phyloP scores from a whole-genome alignment of 1,140 invertebrate genomes.

The Penaeus indicus region DNA sequence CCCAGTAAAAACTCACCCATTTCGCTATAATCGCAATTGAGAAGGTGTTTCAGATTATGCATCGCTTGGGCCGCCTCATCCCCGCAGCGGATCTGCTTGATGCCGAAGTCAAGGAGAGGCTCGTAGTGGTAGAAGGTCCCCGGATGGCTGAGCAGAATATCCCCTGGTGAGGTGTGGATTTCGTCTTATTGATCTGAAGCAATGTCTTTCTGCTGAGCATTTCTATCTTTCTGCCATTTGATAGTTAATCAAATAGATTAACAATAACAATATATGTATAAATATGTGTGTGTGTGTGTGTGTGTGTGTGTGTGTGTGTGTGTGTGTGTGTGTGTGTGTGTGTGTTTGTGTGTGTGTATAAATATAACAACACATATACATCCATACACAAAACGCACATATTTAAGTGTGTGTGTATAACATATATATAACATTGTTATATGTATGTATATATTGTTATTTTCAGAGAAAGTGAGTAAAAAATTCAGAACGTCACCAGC shows the following conservation, averaged over 20 bases:
- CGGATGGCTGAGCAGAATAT: slow-evolving; percentile 73
- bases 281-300: not conserved
- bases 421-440: too few species aligned
- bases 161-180: slow-evolving; percentile 14
- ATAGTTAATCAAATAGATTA: not conserved
- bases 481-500: too few species aligned
- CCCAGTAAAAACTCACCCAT: slow-evolving; percentile 26
- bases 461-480: too few species aligned
- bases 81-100: slow-evolving; percentile 68
- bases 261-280: not conserved
- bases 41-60: slow-evolving; percentile 39
- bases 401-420: too few species aligned
- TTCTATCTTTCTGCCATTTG: not conserved
- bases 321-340: not conserved
- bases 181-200: not conserved
- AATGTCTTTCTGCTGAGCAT: not conserved
- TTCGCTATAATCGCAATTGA: slow-evolving; percentile 46
- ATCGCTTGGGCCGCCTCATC: slow-evolving; percentile 22
- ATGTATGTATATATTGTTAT: too few species aligned
- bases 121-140: slow-evolving; percentile 92
- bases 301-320: not conserved
- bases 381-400: too few species aligned
- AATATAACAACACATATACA: not conserved
- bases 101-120: slow-evolving; percentile 84
- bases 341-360: not conserved